These are phyloP conservation scores for Zosterops japonicus DNA, from an alignment of 2,113 vertebrate species.

Conservation along the genomic window DNA sequence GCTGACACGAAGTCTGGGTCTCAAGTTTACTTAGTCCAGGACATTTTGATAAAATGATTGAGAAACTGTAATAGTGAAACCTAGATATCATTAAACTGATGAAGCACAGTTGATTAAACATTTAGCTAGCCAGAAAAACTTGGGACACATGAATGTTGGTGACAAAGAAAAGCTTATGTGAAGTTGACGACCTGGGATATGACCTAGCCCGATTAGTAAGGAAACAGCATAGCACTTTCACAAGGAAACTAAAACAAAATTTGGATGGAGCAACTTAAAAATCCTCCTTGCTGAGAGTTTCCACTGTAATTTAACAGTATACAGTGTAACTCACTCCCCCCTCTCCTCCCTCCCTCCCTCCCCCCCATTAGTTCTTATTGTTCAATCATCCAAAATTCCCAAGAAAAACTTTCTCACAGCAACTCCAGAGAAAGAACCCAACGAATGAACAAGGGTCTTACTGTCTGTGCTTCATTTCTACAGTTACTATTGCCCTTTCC, in stretches of 20 bases:
- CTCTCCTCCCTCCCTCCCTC: neutral
- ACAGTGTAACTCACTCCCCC: neutral
- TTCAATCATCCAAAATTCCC: neutral
- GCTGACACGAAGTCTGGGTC: accelerated
- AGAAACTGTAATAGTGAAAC: neutral
- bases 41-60: neutral
- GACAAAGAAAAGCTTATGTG: neutral
- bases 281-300: neutral
- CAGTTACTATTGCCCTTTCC: neutral
- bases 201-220: neutral
- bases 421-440: neutral
- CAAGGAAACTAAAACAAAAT: neutral
- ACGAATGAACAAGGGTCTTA: neutral
- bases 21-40: neutral
- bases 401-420: neutral
- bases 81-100: neutral
- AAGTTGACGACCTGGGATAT: neutral
- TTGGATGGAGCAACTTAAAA: neutral
- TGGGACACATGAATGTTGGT: neutral
- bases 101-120: neutral
- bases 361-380: neutral
- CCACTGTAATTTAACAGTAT: neutral
- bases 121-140: neutral
- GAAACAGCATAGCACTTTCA: neutral
- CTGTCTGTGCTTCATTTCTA: neutral